phyloP scores from a whole-genome alignment of 2,888 invertebrate genomes.

The Diaprepes abbreviatus region DNA sequence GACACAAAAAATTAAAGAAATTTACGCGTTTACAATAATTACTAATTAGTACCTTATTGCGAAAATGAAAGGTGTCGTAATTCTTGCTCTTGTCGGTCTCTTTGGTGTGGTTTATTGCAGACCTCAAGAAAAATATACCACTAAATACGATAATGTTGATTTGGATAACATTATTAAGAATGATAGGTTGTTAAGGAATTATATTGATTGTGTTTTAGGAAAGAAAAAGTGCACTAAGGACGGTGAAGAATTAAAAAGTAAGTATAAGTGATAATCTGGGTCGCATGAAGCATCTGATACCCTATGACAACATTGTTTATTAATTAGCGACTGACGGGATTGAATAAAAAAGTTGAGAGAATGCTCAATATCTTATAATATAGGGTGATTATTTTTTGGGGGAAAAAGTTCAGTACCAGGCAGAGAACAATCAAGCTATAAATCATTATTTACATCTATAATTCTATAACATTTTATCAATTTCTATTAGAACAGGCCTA shows the following conservation, averaged over 20 bases:
- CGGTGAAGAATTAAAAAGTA: constrained; percentile 79
- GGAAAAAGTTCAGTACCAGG: no score
- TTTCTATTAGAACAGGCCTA: no score
- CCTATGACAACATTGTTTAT: no score
- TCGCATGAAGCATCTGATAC: no score
- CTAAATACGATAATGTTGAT: constrained; percentile 79
- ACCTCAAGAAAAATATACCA: constrained; percentile 69
- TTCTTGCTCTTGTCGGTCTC: constrained; percentile 38
- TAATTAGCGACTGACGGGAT: no score
- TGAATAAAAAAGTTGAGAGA: no score
- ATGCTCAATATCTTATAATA: no score
- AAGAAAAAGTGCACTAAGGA: constrained; percentile 78
- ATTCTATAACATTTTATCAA: no score
- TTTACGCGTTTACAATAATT: not conserved
- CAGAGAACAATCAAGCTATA: no score
- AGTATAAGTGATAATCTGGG: no score
- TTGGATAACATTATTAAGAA: constrained; percentile 76
- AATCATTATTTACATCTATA: no score
- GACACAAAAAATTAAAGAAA: not conserved
- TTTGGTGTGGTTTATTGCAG: constrained; percentile 43
- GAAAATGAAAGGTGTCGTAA: constrained; percentile 49
- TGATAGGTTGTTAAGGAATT: constrained; percentile 75
- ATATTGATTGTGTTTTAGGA: constrained; percentile 77
- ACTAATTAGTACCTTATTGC: not conserved
- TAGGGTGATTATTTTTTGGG: no score